phyloP scores from a whole-genome alignment of 2,113 vertebrate species.

The Macheiramphus alcinus region DNA sequence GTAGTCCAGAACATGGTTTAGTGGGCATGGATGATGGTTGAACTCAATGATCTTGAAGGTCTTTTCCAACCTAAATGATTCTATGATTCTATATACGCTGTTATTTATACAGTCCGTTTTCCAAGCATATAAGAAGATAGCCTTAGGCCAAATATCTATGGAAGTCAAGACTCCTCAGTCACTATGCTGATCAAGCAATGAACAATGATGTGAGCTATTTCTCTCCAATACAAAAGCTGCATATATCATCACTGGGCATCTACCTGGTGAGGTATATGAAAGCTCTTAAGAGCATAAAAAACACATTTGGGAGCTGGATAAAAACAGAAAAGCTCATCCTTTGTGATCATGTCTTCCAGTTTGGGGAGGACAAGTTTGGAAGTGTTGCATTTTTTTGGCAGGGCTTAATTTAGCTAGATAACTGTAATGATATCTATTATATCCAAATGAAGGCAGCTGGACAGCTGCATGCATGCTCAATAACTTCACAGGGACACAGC shows the following conservation, averaged over 20 bases:
- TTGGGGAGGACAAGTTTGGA: neutral
- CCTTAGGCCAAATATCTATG: neutral
- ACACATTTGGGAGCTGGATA: neutral
- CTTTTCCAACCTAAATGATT: neutral
- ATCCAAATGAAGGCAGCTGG: neutral
- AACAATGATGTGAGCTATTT: neutral
- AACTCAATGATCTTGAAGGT: too few relatives aligned
- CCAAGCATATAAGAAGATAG: neutral
- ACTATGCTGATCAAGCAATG: neutral
- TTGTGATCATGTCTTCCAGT: neutral
- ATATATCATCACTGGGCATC: neutral
- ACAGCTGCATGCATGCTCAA: neutral
- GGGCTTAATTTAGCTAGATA: neutral
- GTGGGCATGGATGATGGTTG: too few relatives aligned
- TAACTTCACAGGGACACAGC: neutral
- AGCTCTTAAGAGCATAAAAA: neutral
- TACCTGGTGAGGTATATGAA: neutral
- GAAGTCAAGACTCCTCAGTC: neutral
- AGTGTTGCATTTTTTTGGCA: neutral
- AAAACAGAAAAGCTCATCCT: neutral
- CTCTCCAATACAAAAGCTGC: neutral
- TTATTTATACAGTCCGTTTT: neutral
- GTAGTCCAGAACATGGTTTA: too few relatives aligned
- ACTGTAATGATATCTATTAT: neutral
- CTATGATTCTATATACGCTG: neutral